Percentiles rank a stretch among this genome's conserved stretches.
phyloP scores from a whole-genome alignment of 2,888 invertebrate species.

The Cenopis cana region DNA sequence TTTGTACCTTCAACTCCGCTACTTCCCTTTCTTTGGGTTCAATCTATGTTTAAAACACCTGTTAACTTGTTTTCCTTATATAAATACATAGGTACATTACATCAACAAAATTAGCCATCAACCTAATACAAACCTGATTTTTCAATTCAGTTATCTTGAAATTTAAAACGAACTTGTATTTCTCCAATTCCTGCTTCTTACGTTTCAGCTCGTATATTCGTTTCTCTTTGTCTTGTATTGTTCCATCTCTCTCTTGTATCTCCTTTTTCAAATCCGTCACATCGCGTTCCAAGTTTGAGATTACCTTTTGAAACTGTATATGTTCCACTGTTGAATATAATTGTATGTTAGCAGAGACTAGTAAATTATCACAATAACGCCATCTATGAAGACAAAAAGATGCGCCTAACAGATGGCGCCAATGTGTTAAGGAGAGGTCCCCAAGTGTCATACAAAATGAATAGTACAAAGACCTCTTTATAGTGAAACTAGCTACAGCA shows the following conservation, averaged over 20 bases:
- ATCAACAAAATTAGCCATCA: neutral
- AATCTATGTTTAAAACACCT: constrained; percentile 82
- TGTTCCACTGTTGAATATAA: constrained; percentile 84
- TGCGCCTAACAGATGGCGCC: too few relatives aligned
- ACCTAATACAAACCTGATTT: constrained; percentile 81
- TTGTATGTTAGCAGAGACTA: neutral
- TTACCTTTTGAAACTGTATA: constrained; percentile 88
- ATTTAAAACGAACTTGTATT: constrained; percentile 95
- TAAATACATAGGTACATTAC: neutral
- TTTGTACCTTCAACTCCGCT: constrained; percentile 91
- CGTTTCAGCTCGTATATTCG: constrained; percentile 93
- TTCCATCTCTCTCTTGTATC: constrained; percentile 92
- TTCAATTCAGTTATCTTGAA: constrained; percentile 95
- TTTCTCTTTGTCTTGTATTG: constrained; percentile 94
- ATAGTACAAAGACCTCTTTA: too few relatives aligned
- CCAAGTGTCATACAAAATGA: too few relatives aligned
- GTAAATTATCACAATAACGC: too few relatives aligned
- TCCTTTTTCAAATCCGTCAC: constrained; percentile 93
- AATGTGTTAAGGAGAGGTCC: too few relatives aligned
- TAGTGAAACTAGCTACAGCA: too few relatives aligned
- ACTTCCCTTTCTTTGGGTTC: constrained; percentile 94
- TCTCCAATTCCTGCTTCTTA: constrained; percentile 95
- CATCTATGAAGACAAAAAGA: too few relatives aligned
- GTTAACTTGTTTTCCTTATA: constrained; percentile 24
- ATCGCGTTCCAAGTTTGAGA: constrained; percentile 90